Evolutionary conservation across 1,140 invertebrate species (phyloP), one percentile per base, ranked within the genome.

Genomic region (Leptinotarsa texana): DNA sequence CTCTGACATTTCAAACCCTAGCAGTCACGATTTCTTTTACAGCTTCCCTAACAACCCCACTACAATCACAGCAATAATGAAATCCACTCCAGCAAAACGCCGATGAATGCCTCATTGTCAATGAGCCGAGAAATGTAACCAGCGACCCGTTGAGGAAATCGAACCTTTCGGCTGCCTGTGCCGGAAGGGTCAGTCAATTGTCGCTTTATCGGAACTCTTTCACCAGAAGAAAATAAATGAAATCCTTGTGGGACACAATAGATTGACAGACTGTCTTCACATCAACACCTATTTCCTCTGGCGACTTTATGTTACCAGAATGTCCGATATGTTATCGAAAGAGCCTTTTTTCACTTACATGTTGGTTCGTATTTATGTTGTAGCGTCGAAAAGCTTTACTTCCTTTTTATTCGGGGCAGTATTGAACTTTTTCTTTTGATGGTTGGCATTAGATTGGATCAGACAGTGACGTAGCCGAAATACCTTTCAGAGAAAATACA

Each of bases 111-210:
- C 33, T 22, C 57, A 48, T 63, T 67, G 66, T 63, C 68, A 72
- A 63, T 74, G 74, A 78, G 49, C 68, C 74, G 72, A 75, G 69
- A 74, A 78, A 78, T 75, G 69, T 68, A 75, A 69, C 71, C 74
- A 74, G 74, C 67, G 67, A 71, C 69, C 69, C 73, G 77, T 77
- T 71, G 74, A 78, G 74, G 48, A 71, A 71, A 51, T 71, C 69
- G 75, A 72, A 73, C 75, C 71, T 73, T 77, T 77, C 72, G 63
- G 24, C 69, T 61, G 69, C 15, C 62, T 63, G 33, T 69, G 66
- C 78, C 78, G 78, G 76, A 79, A 79, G 76, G 76, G 75, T 69
- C 69, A 77, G 74, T 79, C 78, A 79, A 77, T 79, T 77, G 76
- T 79, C 75, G 74, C 73, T 76, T 79, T 79, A 79, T 79, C 78